These are phyloP conservation scores for Philhelius pedissequus DNA, from an alignment of 2,888 invertebrate species.

Conservation along the genomic window DNA sequence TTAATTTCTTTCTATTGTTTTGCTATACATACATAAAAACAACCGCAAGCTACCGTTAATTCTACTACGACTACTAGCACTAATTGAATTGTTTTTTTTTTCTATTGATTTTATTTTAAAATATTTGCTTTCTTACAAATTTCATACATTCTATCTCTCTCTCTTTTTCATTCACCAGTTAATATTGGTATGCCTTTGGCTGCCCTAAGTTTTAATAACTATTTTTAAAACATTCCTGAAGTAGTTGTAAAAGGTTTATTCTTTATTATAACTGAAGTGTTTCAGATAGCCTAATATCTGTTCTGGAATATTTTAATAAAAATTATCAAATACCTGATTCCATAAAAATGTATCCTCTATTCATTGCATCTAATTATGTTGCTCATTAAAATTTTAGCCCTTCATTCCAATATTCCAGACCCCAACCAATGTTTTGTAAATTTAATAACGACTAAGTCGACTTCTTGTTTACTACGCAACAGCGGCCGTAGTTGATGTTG, in stretches of 20 bases:
- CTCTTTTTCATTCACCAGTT: not conserved
- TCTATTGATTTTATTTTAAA: conserved; percentile 7
- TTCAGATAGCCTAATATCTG: not conserved
- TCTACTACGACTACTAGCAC: conserved; percentile 39
- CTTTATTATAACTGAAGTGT: not conserved
- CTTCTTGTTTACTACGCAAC: conserved; percentile 78
- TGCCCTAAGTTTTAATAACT: conserved; percentile 9
- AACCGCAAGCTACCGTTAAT: conserved; percentile 39
- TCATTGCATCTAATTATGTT: not conserved
- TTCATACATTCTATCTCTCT: not conserved
- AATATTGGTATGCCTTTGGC: not conserved
- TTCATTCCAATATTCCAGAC: not conserved
- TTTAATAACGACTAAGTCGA: conserved; percentile 39
- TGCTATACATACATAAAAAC: conserved; percentile 33
- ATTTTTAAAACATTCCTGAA: not conserved
- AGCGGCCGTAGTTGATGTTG: conserved; percentile 76
- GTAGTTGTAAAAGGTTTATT: not conserved
- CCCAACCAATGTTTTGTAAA: not conserved
- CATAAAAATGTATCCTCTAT: not conserved
- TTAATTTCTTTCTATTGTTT: conserved; percentile 8
- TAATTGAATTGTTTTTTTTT: conserved; percentile 35
- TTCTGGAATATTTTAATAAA: not conserved
- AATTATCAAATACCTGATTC: not conserved
- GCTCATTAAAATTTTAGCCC: not conserved
- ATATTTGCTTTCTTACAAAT: conserved; percentile 29